Conservation (phyloP, 1,140 invertebrate species). For the Conus betulinus region DNA sequence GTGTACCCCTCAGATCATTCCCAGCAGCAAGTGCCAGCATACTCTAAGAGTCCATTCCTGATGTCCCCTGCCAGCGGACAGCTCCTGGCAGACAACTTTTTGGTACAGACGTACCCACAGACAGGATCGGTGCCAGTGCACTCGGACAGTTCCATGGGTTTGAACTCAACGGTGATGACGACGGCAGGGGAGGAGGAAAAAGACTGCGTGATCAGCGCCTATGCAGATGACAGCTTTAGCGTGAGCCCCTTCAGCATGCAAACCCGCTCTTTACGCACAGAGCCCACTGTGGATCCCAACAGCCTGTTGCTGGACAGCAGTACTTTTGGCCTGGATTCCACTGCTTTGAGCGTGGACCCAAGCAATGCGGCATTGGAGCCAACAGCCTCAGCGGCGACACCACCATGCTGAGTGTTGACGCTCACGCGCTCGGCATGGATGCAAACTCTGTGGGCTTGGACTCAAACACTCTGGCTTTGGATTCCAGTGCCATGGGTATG, state of each 20-base stretch:
- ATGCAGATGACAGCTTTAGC: not conserved
- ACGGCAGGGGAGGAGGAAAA: not conserved
- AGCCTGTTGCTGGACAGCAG: not conserved
- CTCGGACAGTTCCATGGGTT: not conserved
- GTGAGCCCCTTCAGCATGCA: not conserved
- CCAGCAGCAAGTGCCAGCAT: not conserved
- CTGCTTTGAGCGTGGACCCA: not conserved
- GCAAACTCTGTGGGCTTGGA: not conserved
- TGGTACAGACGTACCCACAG: not conserved
- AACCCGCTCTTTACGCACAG: not conserved
- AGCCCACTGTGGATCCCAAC: not conserved
- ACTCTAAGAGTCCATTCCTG: not conserved
- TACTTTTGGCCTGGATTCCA: not conserved
- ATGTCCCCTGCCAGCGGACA: not conserved
- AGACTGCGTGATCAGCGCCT: not conserved
- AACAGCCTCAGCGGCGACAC: not conserved
- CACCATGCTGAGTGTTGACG: not conserved
- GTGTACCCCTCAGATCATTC: not conserved
- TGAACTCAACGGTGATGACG: not conserved
- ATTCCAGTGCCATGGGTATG: not conserved
- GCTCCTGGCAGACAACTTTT: not conserved
- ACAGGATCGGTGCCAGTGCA: not conserved
- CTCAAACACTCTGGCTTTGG: too few relatives aligned
- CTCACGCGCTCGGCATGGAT: not conserved
- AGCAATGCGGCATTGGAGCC: not conserved